Evolutionary conservation across 2,888 invertebrate genomes (phyloP).

Genomic region (Acanthosepion esculentum): DNA sequence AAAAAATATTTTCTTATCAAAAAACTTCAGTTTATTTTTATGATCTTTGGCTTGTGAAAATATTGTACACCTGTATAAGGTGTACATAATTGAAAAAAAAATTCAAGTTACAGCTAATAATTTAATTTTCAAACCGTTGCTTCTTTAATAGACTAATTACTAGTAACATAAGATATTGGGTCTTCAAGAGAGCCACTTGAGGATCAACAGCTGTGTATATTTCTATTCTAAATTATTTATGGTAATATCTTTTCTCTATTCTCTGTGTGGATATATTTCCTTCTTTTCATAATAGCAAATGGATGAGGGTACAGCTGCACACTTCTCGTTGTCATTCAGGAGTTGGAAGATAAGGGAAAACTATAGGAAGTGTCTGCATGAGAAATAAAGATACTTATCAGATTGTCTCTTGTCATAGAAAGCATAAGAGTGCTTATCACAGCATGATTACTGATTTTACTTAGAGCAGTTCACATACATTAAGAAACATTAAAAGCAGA

Average conservation of each 20-base stretch:
- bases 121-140: neutral
- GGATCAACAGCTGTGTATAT: neutral
- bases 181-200: neutral
- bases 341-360: neutral
- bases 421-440: neutral
- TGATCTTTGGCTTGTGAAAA: neutral
- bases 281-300: neutral
- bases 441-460: neutral
- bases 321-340: neutral
- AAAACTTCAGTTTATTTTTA: neutral
- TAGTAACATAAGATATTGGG: neutral
- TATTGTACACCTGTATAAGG: neutral
- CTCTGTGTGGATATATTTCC: neutral
- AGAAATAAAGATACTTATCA: neutral
- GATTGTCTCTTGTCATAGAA: constrained; percentile 17
- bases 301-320: constrained; percentile 6
- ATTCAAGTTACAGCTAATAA: neutral
- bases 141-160: neutral
- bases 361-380: neutral
- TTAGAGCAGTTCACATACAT: no score
- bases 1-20: neutral
- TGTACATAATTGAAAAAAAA: neutral
- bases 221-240: neutral
- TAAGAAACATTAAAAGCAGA: no score
- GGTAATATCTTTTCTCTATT: neutral